A percentile compares a stretch with the other conserved stretches of the same genome.
These are phyloP conservation scores for Morone chrysops DNA, from an alignment of 2,113 vertebrate genomes.

Conservation along the genomic window DNA sequence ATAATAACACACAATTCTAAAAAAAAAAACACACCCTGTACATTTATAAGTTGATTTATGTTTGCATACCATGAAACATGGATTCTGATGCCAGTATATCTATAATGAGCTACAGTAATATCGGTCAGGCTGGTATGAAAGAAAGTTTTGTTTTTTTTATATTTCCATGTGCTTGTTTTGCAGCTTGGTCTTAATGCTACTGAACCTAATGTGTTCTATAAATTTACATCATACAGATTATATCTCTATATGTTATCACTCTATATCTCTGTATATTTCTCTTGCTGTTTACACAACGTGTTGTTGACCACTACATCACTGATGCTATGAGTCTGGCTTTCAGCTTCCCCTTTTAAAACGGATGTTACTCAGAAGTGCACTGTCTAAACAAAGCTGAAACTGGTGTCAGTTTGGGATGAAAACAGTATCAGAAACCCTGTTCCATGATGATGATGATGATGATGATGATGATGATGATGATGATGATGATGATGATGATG, in stretches of 20 bases:
- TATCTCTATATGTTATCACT: neutral
- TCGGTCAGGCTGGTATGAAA: neutral
- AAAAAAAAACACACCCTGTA: neutral
- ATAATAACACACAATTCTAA: too few species aligned
- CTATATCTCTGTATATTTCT: neutral
- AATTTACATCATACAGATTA: constrained; percentile 39
- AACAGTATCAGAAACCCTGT: constrained; percentile 10
- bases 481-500: constrained; percentile 2
- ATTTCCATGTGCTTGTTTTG: neutral
- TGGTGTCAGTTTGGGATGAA: constrained; percentile 33
- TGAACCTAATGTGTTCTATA: neutral
- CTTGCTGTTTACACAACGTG: neutral
- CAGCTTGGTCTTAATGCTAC: neutral
- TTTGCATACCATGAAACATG: neutral
- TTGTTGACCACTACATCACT: constrained; percentile 35
- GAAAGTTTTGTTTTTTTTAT: neutral
- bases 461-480: constrained; percentile 19
- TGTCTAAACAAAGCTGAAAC: constrained; percentile 52
- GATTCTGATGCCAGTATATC: neutral
- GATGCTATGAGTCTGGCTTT: constrained; percentile 36
- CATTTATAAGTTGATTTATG: neutral
- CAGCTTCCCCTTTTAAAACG: constrained; percentile 26
- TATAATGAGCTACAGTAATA: neutral
- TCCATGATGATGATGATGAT: constrained; percentile 26
- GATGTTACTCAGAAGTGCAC: constrained; percentile 81